Evolutionary conservation across 2,113 vertebrate genomes (phyloP).

Genomic region (Salvelinus sp.): DNA sequence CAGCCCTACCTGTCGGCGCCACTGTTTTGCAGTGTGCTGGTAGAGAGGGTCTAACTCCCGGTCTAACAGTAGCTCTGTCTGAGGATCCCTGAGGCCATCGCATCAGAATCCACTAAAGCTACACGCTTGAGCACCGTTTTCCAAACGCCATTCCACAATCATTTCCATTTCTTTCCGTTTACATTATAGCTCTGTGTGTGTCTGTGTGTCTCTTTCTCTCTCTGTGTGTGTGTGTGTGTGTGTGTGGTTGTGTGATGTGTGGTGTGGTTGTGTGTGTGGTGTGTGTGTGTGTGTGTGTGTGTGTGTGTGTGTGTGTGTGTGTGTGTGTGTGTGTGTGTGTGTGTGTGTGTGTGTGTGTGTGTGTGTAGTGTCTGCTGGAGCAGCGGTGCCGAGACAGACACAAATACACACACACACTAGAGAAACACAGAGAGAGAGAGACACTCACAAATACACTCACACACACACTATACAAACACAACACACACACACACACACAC

Average conservation of each 20-base stretch:
- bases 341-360: background rate
- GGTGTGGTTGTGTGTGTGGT: background rate
- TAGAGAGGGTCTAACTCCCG: too few relatives aligned
- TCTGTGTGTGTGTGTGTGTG: background rate
- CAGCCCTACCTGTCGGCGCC: too few relatives aligned
- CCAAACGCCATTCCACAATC: conserved; percentile 46
- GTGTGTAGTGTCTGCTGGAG: too few relatives aligned
- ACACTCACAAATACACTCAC: background rate
- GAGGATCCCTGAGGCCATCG: conserved; percentile 32
- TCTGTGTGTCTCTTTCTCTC: too few relatives aligned
- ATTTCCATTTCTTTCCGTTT: conserved; percentile 5
- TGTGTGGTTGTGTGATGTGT: background rate
- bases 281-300: background rate
- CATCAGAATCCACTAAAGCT: conserved; percentile 42
- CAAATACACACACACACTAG: background rate
- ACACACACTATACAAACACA: too few relatives aligned
- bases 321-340: background rate
- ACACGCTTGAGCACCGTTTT: conserved; percentile 33
- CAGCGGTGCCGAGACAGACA: too few relatives aligned
- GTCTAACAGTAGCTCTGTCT: too few relatives aligned
- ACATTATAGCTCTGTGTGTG: background rate
- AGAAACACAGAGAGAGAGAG: too few relatives aligned
- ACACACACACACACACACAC: background rate
- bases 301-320: background rate
- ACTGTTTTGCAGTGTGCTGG: too few relatives aligned